A percentile compares a stretch with the other conserved stretches of the same genome.
Conservation (phyloP, 1,140 invertebrate genomes). For the Meloidogyne exigua region DNA sequence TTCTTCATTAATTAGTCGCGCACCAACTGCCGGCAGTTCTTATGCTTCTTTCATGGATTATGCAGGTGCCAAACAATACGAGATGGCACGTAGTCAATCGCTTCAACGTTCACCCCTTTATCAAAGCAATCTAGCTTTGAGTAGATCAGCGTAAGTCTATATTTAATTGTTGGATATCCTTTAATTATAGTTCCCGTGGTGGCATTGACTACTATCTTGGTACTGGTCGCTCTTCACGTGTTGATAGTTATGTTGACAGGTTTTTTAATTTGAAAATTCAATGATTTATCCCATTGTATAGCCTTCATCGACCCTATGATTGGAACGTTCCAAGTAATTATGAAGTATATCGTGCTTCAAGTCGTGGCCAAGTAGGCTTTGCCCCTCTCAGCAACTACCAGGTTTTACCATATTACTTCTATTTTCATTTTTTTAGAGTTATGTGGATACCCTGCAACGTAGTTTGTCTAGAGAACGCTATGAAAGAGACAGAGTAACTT, state of each 20-base stretch:
- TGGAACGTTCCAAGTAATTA: conserved; percentile 58
- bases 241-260: conserved; percentile 60
- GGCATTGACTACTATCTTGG: conserved; percentile 59
- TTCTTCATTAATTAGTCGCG: conserved; percentile 50
- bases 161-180: neutral
- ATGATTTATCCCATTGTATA: neutral
- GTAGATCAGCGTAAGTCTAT: conserved; percentile 47
- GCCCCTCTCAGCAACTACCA: conserved; percentile 53
- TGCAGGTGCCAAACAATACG: conserved; percentile 57
- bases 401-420: conserved; percentile 33
- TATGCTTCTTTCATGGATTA: conserved; percentile 63
- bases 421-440: conserved; percentile 47
- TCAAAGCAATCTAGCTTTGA: conserved; percentile 51
- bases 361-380: conserved; percentile 46
- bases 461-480: conserved; percentile 61
- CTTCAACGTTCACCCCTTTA: conserved; percentile 55
- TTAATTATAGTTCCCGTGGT: conserved; percentile 56
- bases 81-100: conserved; percentile 50
- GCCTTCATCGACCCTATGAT: conserved; percentile 47
- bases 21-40: conserved; percentile 53
- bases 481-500: conserved; percentile 56
- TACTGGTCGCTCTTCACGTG: conserved; percentile 57
- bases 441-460: conserved; percentile 58
- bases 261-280: conserved; percentile 36
- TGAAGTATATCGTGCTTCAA: conserved; percentile 57